Conservation (phyloP, 2,888 invertebrate species). For the Steinernema scapterisci region DNA sequence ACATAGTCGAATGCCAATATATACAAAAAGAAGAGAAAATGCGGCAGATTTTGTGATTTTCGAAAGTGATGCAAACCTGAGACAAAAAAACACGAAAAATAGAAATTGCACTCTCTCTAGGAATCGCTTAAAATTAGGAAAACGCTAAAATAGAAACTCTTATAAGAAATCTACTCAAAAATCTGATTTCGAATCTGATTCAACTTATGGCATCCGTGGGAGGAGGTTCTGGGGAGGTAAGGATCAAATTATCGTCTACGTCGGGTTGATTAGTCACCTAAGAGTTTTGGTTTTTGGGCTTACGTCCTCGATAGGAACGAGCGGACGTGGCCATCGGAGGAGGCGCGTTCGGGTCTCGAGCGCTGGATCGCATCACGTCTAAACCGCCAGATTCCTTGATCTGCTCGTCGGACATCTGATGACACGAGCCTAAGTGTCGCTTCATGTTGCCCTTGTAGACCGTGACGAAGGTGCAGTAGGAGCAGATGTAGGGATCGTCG, state of each 20-base stretch:
- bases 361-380: background rate
- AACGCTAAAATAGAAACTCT: constrained; percentile 1
- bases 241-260: background rate
- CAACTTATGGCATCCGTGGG: constrained; percentile 18
- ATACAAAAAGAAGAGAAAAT: background rate
- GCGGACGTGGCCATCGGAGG: constrained; percentile 37
- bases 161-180: background rate
- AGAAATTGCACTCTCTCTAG: constrained; percentile 11
- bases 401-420: constrained; percentile 2
- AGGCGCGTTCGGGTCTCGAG: background rate
- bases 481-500: constrained; percentile 61
- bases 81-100: background rate
- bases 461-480: constrained; percentile 61
- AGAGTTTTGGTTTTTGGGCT: background rate
- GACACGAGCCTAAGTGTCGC: constrained; percentile 56
- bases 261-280: no score
- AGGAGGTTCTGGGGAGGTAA: background rate
- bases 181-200: background rate
- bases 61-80: constrained; percentile 7
- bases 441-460: constrained; percentile 67
- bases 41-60: background rate
- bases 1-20: background rate
- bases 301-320: background rate
- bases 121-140: background rate
- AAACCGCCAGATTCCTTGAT: background rate